Base-by-base conservation (phyloP, 2,113 vertebrate species). In the Muntiacus reevesi region DNA sequence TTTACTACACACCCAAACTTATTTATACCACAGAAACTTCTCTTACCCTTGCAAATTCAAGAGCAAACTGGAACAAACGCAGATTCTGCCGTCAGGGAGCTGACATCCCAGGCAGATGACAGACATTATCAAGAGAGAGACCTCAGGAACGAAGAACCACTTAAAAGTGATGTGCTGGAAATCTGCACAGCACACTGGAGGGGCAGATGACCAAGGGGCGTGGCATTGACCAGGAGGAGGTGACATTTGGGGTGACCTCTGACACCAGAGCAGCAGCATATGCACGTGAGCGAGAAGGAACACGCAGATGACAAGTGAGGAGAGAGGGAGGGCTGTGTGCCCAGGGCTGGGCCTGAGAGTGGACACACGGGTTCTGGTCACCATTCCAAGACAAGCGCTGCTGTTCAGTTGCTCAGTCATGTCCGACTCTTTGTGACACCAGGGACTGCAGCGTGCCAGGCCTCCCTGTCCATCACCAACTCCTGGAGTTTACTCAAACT, bases 161-260 rank as follows among this genome's bases (percentile, higher is more conserved):
- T 15, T n/a, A 12, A 19, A 8, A 86, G 3, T 1, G 9, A 3
- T 11, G 27, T 3, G n/a, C 33, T 11, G 6, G 5, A 62, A 57
- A 40, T 28, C 25, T 59, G 45, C 62, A 2, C 2, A 14, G 21
- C 33, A 10, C 1, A 15, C 55, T 47, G 47, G 0, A 28, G 36
- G 6, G 19, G 14, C 45, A 7, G 13, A 6, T 0, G 6, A n/a
- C 40, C 5, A n/a, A 28, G n/a, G 6, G 8, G 1, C 6, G 0
- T 8, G 14, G 28, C 1, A 0, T 3, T 45, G 40, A 3, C 17
- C 45, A 9, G 2, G 71, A 59, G 13, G n/a, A 83, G 59, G 28
- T 5, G 23, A 54, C 57, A 43, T 19, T 28, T 67, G 30, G 16
- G 25, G 14, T 15, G 74, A 7, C 5, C 1, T 67, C 45, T 33